Evolutionary conservation across 2,888 invertebrate genomes (phyloP).

Genomic region (Lepidochrysops patricia): DNA sequence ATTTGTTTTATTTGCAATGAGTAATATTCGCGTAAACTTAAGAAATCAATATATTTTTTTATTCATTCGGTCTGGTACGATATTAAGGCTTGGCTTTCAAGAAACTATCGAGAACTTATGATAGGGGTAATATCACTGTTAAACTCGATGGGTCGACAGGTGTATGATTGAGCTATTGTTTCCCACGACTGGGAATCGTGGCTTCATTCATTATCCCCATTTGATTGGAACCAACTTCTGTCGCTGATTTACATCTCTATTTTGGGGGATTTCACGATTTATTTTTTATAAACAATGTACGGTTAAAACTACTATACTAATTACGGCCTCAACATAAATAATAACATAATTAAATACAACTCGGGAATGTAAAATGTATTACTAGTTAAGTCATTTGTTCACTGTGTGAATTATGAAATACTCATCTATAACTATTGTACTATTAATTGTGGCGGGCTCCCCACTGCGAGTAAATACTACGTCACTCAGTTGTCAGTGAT

Average conservation of each 20-base stretch:
- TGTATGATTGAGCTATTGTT: slow-evolving; percentile 69
- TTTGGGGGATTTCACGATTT: too few relatives aligned
- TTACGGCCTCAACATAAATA: background rate
- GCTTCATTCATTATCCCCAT: slow-evolving; percentile 18
- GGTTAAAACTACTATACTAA: background rate
- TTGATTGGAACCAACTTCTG: background rate
- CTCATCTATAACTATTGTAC: slow-evolving; percentile 33
- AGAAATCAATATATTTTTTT: too few relatives aligned
- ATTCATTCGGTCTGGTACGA: too few relatives aligned
- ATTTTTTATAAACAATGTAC: background rate
- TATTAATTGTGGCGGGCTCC: slow-evolving; percentile 48
- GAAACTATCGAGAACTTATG: slow-evolving; percentile 22
- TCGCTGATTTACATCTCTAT: background rate
- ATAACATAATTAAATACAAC: background rate
- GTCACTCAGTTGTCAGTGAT: slow-evolving; percentile 41
- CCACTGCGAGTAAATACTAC: slow-evolving; percentile 44
- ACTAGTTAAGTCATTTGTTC: slow-evolving; percentile 20
- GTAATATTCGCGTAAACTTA: too few relatives aligned
- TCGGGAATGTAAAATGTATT: background rate
- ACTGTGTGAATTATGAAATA: slow-evolving; percentile 23
- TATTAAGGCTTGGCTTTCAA: too few relatives aligned
- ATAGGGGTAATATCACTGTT: slow-evolving; percentile 28
- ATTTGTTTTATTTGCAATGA: too few relatives aligned
- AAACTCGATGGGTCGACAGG: slow-evolving; percentile 48
- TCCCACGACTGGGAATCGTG: slow-evolving; percentile 47